A percentile compares a stretch with the other conserved stretches of the same genome.
Conservation (phyloP, 1,140 invertebrate genomes). For the Drosophila albomicans region DNA sequence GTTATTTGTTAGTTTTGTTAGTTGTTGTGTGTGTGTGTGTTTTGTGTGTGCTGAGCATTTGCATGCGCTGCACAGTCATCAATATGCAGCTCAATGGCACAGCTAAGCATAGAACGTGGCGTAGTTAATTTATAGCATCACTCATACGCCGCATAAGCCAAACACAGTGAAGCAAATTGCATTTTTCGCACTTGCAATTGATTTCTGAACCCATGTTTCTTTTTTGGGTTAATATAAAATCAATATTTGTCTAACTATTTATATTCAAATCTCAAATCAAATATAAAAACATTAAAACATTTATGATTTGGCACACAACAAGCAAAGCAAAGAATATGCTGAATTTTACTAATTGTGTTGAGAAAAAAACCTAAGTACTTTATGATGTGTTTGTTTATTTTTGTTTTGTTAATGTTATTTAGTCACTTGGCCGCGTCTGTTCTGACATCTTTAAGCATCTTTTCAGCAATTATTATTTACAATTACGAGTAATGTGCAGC, state of each 20-base stretch:
- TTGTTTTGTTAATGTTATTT: background rate
- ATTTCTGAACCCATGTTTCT: too few relatives aligned
- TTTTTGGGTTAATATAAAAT: too few relatives aligned
- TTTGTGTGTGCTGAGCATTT: slow-evolving; percentile 18
- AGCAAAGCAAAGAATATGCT: too few relatives aligned
- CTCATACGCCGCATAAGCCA: slow-evolving; percentile 45
- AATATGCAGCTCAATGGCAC: slow-evolving; percentile 36
- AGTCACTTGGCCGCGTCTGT: slow-evolving; percentile 17
- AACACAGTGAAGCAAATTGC: slow-evolving; percentile 10
- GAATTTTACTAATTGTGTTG: too few relatives aligned
- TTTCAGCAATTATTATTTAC: slow-evolving; percentile 59
- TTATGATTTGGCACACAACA: too few relatives aligned
- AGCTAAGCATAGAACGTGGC: slow-evolving; percentile 22
- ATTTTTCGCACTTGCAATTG: too few relatives aligned
- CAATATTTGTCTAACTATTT: too few relatives aligned
- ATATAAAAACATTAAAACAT: too few relatives aligned
- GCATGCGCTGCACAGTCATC: slow-evolving; percentile 22
- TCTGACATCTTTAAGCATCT: slow-evolving; percentile 46
- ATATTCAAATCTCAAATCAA: too few relatives aligned
- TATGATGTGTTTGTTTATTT: too few relatives aligned
- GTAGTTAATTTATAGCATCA: slow-evolving; percentile 65
- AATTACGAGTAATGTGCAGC: slow-evolving; percentile 65
- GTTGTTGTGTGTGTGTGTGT: slow-evolving; percentile 1
- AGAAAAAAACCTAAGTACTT: too few relatives aligned
- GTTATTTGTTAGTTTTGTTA: background rate